Conservation (phyloP, 2,797 vertebrate genomes). For the Galaxias olidus region DNA sequence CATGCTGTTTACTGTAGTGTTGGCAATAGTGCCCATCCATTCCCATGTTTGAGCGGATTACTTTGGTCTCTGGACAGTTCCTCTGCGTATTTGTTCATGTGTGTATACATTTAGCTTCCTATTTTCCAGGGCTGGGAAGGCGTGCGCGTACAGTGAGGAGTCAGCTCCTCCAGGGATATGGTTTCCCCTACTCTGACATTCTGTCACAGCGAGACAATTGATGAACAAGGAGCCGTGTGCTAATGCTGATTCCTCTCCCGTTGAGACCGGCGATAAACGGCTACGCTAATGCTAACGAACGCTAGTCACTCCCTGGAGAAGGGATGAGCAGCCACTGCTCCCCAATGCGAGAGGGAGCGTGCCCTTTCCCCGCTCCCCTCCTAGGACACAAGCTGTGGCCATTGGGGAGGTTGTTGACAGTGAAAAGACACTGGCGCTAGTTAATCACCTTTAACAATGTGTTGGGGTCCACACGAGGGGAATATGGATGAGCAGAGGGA, state of each 20-base stretch:
- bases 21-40: too few species aligned
- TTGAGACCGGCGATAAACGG: conserved; percentile 47
- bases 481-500: conserved; percentile 57
- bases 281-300: conserved; percentile 46
- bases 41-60: not conserved
- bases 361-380: conserved; percentile 11
- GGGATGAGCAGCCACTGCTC: not conserved
- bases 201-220: not conserved
- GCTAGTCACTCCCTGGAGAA: conserved; percentile 29
- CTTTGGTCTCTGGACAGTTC: not conserved
- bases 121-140: not conserved
- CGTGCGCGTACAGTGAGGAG: not conserved
- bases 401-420: conserved; percentile 48
- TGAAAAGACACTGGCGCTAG: conserved; percentile 50
- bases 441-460: conserved; percentile 66
- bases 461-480: conserved; percentile 38
- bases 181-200: not conserved
- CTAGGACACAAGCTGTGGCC: conserved; percentile 40
- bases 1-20: not conserved
- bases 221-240: not conserved
- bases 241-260: conserved; percentile 44
- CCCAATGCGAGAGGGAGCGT: conserved; percentile 6
- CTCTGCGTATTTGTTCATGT: not conserved
- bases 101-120: not conserved
- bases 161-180: too few species aligned